Evolutionary conservation across 2,888 invertebrate genomes (phyloP).

Genomic region (Tyria jacobaeae): DNA sequence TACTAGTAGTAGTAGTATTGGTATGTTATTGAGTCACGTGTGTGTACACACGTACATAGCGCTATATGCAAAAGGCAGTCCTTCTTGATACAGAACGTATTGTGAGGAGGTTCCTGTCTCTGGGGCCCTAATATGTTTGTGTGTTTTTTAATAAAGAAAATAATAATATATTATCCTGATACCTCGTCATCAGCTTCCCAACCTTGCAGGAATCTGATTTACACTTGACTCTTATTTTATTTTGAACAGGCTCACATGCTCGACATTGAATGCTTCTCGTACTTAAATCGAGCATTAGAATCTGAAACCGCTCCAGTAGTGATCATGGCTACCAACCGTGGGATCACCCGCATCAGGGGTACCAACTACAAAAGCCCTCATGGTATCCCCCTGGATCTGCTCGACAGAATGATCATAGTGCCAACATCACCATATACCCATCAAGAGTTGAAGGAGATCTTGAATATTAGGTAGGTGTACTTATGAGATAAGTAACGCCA

Average conservation of each 20-base stretch:
- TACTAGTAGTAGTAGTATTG: no score
- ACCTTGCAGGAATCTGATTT: no score
- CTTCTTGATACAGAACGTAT: no score
- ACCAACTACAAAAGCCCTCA: constrained; percentile 98
- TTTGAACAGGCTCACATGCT: constrained; percentile 94
- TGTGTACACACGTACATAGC: no score
- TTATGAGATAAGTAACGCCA: background rate
- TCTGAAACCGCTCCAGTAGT: constrained; percentile 99
- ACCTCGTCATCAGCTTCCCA: no score
- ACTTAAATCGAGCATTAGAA: constrained; percentile 98
- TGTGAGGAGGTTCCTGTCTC: no score
- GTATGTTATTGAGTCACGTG: no score
- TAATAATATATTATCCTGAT: no score
- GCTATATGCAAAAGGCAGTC: no score
- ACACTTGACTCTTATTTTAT: background rate
- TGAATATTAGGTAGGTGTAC: constrained; percentile 90
- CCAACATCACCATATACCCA: constrained; percentile 96
- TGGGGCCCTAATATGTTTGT: no score
- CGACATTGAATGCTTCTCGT: constrained; percentile 99
- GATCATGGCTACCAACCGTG: constrained; percentile 99
- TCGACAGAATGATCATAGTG: constrained; percentile 98
- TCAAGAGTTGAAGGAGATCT: constrained; percentile 95
- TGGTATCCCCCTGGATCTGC: constrained; percentile 98
- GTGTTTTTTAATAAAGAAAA: no score
- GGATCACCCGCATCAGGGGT: constrained; percentile 97